Evolutionary conservation across 2,888 invertebrate genomes (phyloP), one percentile per base, ranked within the genome.

Genomic region (Prenolepis imparis): DNA sequence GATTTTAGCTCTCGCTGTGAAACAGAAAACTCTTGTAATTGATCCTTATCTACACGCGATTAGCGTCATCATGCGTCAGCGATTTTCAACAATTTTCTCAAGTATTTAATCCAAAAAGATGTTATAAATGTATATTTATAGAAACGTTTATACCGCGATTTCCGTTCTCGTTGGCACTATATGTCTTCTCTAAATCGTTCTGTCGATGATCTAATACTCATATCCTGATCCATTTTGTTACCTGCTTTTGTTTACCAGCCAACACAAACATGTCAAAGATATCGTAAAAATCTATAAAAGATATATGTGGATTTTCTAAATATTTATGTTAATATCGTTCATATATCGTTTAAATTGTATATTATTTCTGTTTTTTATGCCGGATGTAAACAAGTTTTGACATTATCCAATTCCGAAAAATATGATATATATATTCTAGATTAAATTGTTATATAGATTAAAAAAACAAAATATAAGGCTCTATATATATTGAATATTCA

Each of bases 1-100:
- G 84, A 52, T 52, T 52, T 68, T 86, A 70, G 48, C 83, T 82
- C 57, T 52, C 41, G 70, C 82, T 48, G 68, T 78, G 59, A 70
- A 84, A 75, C 82, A 28, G 41, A 18, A 32, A 41, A 39, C 66
- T 41, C 36, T 28, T 57, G 9, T 67, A 67, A 68, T 24, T 1
- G 39, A 39, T 3, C n/a, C 12, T 4, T 67, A 28, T 28, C n/a
- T 21, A 28, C 15, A 48, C 9, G 39, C 3, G 4, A 44, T 15
- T 18, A 48, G 3, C 21, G 18, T 77, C 9, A 28, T n/a, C 36
- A 12, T 12, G n/a, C n/a, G n/a, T 77, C 5, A 68, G n/a, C 12
- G 0, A 67, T 39, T 9, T 39, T 39, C 28, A 24, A 52, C 24
- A 8, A n/a, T 73, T 21, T 73, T 24, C 36, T 73, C 1, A 32